phyloP scores from a whole-genome alignment of 1,140 invertebrate species.

The Triops cancriformis region DNA sequence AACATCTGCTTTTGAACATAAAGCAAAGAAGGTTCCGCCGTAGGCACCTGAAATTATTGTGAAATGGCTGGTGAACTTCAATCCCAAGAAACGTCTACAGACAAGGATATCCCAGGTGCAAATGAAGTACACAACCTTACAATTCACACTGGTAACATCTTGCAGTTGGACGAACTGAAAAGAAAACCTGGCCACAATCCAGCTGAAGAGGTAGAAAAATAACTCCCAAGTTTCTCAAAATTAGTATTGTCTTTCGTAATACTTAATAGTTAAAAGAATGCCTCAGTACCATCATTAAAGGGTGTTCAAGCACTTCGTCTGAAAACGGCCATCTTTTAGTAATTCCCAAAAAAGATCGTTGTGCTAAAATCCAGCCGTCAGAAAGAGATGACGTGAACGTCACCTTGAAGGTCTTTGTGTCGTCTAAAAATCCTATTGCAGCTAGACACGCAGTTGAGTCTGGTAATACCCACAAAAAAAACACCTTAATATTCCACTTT shows the following conservation, averaged over 20 bases:
- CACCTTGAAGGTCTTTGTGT: conserved; percentile 32
- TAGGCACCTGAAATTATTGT: background rate
- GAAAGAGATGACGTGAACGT: conserved; percentile 49
- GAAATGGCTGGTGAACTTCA: background rate
- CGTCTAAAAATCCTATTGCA: background rate
- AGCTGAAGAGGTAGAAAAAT: conserved; percentile 62
- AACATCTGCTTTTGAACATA: background rate
- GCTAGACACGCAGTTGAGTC: background rate
- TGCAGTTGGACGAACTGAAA: conserved; percentile 68
- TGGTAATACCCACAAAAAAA: background rate
- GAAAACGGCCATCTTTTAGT: conserved; percentile 30
- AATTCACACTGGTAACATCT: conserved; percentile 77
- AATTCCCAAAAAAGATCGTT: conserved; percentile 54
- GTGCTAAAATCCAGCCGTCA: conserved; percentile 54
- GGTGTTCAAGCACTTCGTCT: conserved; percentile 23
- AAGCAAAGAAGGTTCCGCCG: background rate
- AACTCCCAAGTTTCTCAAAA: background rate
- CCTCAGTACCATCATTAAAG: background rate
- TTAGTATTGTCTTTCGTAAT: background rate
- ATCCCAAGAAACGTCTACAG: background rate
- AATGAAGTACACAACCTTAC: conserved; percentile 36
- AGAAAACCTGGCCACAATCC: conserved; percentile 71
- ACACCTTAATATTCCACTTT: background rate
- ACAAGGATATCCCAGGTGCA: background rate
- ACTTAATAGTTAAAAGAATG: conserved; percentile 3